phyloP scores from a whole-genome alignment of 2,797 vertebrate genomes.

The Falco columbarius region DNA sequence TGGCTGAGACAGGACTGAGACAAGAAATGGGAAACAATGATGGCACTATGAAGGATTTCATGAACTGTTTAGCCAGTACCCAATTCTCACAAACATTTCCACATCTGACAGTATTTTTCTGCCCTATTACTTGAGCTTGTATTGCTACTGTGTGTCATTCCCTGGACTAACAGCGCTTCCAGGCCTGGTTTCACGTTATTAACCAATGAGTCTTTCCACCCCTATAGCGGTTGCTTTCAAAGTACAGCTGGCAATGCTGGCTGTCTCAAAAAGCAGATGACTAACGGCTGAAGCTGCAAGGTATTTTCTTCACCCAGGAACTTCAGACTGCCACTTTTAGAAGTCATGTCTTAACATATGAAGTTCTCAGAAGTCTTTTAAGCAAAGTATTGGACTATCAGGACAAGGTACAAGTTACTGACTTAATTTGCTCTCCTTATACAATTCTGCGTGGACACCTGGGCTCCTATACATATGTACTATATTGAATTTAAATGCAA shows the following conservation, averaged over 20 bases:
- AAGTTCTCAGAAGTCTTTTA: not conserved
- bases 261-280: not conserved
- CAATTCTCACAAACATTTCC: constrained; percentile 25
- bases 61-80: constrained; percentile 7
- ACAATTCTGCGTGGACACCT: not conserved
- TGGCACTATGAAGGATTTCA: not conserved
- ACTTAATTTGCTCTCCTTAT: not conserved
- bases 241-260: not conserved
- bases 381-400: not conserved
- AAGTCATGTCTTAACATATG: not conserved
- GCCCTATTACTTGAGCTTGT: constrained; percentile 21
- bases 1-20: not conserved
- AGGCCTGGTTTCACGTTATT: not conserved
- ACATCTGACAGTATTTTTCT: constrained; percentile 18
- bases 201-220: not conserved
- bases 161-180: not conserved
- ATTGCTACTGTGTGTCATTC: not conserved
- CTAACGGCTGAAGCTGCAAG: not conserved
- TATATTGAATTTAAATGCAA: not conserved
- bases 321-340: not conserved
- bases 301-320: not conserved
- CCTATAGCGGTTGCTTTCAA: not conserved
- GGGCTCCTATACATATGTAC: not conserved
- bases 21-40: not conserved
- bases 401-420: not conserved